These are phyloP conservation scores for Brenthis daphne DNA, from an alignment of 2,888 invertebrate genomes.

Conservation along the genomic window DNA sequence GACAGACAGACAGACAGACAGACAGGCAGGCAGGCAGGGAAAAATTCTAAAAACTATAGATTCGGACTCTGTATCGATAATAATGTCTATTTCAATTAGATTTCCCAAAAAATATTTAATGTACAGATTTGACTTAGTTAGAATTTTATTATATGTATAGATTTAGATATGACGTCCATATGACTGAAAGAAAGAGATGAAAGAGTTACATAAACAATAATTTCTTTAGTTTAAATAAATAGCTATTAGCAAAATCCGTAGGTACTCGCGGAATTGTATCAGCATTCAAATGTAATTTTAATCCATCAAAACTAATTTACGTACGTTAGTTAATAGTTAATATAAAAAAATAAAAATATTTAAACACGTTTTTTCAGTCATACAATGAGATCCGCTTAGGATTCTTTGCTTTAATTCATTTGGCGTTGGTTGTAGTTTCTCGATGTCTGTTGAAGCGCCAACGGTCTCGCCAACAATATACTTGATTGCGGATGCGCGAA, in stretches of 20 bases:
- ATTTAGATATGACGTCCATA: not conserved
- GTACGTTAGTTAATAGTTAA: not conserved
- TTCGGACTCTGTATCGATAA: too few relatives aligned
- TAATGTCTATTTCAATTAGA: too few relatives aligned
- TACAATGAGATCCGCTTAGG: constrained; percentile 5
- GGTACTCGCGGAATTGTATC: not conserved
- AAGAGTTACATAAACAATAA: not conserved
- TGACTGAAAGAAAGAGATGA: not conserved
- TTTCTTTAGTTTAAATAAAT: not conserved
- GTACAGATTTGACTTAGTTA: too few relatives aligned
- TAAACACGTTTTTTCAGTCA: constrained; percentile 6
- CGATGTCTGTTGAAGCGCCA: constrained; percentile 52
- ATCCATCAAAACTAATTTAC: not conserved
- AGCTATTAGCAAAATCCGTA: not conserved
- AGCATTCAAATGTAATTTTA: not conserved
- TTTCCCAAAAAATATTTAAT: too few relatives aligned
- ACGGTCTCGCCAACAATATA: constrained; percentile 77
- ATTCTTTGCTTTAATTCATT: constrained; percentile 15
- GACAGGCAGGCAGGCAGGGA: too few relatives aligned
- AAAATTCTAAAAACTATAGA: too few relatives aligned
- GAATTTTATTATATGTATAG: too few relatives aligned
- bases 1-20: too few relatives aligned
- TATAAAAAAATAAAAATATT: not conserved
- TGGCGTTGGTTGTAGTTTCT: constrained; percentile 18
- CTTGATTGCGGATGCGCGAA: constrained; percentile 85